Percentiles rank a stretch among this genome's conserved stretches.
These are phyloP conservation scores for Tetragonula carbonaria DNA, from an alignment of 2,888 invertebrate genomes.

Conservation along the genomic window DNA sequence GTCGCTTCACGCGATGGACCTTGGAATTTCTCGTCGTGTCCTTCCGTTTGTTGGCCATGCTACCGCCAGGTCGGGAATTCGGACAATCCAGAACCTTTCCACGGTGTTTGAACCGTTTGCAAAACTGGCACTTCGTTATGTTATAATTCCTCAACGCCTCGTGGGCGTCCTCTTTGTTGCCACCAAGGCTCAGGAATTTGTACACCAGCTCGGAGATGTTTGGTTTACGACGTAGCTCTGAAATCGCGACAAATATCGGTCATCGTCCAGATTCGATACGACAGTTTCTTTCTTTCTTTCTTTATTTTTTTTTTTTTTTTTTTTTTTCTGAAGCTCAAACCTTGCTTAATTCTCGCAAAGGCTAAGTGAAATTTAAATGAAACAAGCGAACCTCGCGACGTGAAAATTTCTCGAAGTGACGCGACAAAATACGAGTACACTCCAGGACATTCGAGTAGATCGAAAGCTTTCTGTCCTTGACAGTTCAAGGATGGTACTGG, in stretches of 20 bases:
- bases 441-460: neutral
- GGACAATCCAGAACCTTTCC: slow-evolving; percentile 30
- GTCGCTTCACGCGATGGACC: slow-evolving; percentile 24
- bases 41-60: slow-evolving; percentile 48
- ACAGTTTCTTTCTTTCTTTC: no score
- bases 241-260: slow-evolving; percentile 9
- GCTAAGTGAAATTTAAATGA: neutral
- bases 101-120: slow-evolving; percentile 23
- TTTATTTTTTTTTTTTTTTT: neutral
- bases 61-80: slow-evolving; percentile 8
- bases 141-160: neutral
- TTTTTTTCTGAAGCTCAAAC: neutral
- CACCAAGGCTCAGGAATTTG: slow-evolving; percentile 53
- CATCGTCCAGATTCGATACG: neutral
- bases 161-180: neutral
- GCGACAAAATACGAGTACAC: neutral
- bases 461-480: neutral
- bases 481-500: neutral
- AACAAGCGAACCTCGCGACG: neutral
- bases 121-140: slow-evolving; percentile 23
- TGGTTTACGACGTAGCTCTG: slow-evolving; percentile 53
- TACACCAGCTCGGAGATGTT: slow-evolving; percentile 58
- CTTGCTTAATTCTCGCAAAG: neutral
- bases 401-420: neutral
- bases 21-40: slow-evolving; percentile 39